phyloP scores from a whole-genome alignment of 2,888 invertebrate genomes.

The Eulithis testata region DNA sequence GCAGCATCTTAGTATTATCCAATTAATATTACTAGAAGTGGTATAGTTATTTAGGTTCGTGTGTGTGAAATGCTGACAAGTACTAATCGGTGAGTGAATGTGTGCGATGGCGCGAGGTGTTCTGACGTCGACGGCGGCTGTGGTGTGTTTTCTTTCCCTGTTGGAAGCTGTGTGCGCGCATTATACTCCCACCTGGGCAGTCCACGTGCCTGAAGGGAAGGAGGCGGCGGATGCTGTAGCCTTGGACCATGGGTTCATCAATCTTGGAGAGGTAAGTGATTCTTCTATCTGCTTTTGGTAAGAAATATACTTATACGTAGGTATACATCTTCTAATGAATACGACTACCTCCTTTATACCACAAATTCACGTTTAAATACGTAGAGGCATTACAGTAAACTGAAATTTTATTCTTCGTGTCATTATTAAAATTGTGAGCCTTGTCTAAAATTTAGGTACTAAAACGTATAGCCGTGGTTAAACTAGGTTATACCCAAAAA shows the following conservation, averaged over 20 bases:
- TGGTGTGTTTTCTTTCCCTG: conserved; percentile 62
- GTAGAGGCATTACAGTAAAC: too few species aligned
- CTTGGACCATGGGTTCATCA: conserved; percentile 91
- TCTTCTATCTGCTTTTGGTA: neutral
- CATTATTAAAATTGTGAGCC: too few species aligned
- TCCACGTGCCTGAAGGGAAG: conserved; percentile 89
- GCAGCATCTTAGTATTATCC: conserved; percentile 5
- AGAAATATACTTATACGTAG: too few species aligned
- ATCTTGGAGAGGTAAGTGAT: conserved; percentile 91
- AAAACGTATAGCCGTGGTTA: too few species aligned
- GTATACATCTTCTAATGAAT: too few species aligned
- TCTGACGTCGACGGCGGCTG: conserved; percentile 62
- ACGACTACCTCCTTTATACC: too few species aligned
- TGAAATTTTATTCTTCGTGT: too few species aligned
- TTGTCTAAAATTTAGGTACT: too few species aligned
- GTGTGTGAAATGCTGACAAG: conserved; percentile 80
- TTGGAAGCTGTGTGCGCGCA: conserved; percentile 71
- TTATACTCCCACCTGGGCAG: conserved; percentile 94
- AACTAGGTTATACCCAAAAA: too few species aligned
- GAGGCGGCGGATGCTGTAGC: conserved; percentile 90
- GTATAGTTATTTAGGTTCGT: conserved; percentile 49
- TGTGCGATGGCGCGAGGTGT: conserved; percentile 75
- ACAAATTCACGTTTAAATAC: too few species aligned
- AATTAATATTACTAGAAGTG: conserved; percentile 30
- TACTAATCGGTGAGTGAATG: conserved; percentile 78